Evolutionary conservation across 2,888 invertebrate species (phyloP).

Genomic region (Ecliptopera silaceata): DNA sequence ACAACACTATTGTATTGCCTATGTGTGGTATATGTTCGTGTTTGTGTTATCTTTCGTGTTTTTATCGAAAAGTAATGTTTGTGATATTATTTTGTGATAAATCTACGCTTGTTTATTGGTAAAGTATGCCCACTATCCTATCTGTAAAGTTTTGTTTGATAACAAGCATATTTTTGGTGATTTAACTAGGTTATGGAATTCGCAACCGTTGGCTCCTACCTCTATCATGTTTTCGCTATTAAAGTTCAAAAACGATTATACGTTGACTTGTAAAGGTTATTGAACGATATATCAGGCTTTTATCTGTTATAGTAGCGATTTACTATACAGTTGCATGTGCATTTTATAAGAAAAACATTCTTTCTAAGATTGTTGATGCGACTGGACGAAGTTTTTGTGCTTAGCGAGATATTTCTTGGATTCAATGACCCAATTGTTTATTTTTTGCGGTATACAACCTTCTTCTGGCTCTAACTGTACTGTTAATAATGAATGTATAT

Average conservation of each 20-base stretch:
- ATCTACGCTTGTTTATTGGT: constrained; percentile 72
- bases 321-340: not conserved
- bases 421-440: constrained; percentile 52
- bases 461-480: constrained; percentile 40
- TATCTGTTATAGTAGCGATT: not conserved
- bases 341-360: constrained; percentile 4
- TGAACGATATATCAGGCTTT: constrained; percentile 35
- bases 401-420: constrained; percentile 5
- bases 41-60: constrained; percentile 80
- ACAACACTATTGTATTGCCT: constrained; percentile 64
- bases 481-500: constrained; percentile 31
- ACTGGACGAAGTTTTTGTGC: constrained; percentile 12
- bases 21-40: constrained; percentile 64
- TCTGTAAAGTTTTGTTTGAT: constrained; percentile 57
- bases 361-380: constrained; percentile 24
- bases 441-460: constrained; percentile 41
- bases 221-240: constrained; percentile 69
- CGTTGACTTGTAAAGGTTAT: constrained; percentile 36
- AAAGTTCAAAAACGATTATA: constrained; percentile 57
- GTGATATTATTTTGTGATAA: constrained; percentile 67
- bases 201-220: constrained; percentile 45
- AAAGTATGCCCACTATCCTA: constrained; percentile 70
- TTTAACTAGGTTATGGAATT: constrained; percentile 70
- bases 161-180: constrained; percentile 48
- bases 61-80: constrained; percentile 80